Conservation (phyloP, 1,140 invertebrate species). For the Orussus abietinus region DNA sequence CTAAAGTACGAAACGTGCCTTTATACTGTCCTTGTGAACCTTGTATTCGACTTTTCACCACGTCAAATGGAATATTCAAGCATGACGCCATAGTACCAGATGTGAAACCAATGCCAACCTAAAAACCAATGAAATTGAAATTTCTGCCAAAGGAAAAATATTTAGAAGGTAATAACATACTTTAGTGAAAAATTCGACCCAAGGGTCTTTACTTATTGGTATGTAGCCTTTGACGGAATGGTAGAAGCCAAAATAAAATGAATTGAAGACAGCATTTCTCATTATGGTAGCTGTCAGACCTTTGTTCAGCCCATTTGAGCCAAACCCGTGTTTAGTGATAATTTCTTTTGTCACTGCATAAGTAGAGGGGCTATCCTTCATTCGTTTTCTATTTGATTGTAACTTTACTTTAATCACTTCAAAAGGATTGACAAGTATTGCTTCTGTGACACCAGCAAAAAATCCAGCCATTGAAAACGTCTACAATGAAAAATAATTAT, state of each 20-base stretch:
- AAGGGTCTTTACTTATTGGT: constrained; percentile 61
- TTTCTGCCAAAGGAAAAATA: constrained; percentile 3
- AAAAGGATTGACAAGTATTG: constrained; percentile 87
- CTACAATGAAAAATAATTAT: constrained; percentile 53
- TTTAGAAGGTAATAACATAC: constrained; percentile 23
- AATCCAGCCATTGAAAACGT: constrained; percentile 83
- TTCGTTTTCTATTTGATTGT: constrained; percentile 63
- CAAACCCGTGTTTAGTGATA: constrained; percentile 69
- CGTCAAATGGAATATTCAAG: constrained; percentile 93
- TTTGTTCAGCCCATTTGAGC: constrained; percentile 76
- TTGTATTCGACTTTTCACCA: constrained; percentile 92
- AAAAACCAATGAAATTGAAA: constrained; percentile 23
- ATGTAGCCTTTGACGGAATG: constrained; percentile 80
- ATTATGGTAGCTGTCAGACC: constrained; percentile 84
- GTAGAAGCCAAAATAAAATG: constrained; percentile 92
- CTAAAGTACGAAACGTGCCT: constrained; percentile 70
- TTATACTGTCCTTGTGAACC: constrained; percentile 84
- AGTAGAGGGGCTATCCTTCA: constrained; percentile 66
- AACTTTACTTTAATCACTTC: constrained; percentile 90
- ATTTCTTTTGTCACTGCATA: constrained; percentile 76
- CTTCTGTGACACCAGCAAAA: constrained; percentile 83
- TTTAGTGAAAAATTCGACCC: constrained; percentile 44
- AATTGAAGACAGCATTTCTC: constrained; percentile 86
- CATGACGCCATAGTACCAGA: constrained; percentile 81
- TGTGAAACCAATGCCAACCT: constrained; percentile 79